Evolutionary conservation across 2,797 vertebrate genomes (phyloP), one percentile per base, ranked within the genome.

Genomic region (Chelonia mydas): DNA sequence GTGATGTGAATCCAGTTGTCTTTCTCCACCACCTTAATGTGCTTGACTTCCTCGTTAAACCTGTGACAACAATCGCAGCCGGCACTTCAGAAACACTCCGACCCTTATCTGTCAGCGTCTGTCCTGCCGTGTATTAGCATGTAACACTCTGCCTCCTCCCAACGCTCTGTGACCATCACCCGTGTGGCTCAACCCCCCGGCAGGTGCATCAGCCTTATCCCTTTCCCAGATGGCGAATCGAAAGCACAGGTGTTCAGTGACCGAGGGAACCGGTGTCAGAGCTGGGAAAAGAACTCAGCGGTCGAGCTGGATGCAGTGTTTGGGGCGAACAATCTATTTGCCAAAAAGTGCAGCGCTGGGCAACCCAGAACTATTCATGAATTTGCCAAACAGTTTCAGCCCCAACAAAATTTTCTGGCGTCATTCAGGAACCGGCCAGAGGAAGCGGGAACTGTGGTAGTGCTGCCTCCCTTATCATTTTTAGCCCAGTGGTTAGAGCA

Each of bases 1-100:
- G 99, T 99, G 98, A 99, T 99, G 98, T 99, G 99, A 83, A 99
- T 99, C 99, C 99, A 99, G 97, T 97, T 99, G 98, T 99, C 99
- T 92, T 99, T 99, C 95, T 99, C 99, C 27, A 99, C 98, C 84
- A 99, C 99, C 98, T 99, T 99, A 87, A 99, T 99, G 98, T 99
- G 99, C 92, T 99, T 99, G 59, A 99, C 99, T 98, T 99, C 99
- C 2, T 99, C 99, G 0, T 99, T 99, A 97, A 99, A 99, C 98
- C 99, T 99, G 98, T 3, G 1, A 80, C 0, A 0, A 0, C 88
- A 3, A 84, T 85, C 15, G 13, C 50, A 74, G 50, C 11, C 16
- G 3, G 3, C 3, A 37, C 19, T 21, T 90, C 33, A 78, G 33
- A 45, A 51, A 78, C 37, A 0, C 0, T 5, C 27, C 3, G 11